Conservation (phyloP, 2,113 vertebrate genomes). For the Tragelaphus strepsiceros region DNA sequence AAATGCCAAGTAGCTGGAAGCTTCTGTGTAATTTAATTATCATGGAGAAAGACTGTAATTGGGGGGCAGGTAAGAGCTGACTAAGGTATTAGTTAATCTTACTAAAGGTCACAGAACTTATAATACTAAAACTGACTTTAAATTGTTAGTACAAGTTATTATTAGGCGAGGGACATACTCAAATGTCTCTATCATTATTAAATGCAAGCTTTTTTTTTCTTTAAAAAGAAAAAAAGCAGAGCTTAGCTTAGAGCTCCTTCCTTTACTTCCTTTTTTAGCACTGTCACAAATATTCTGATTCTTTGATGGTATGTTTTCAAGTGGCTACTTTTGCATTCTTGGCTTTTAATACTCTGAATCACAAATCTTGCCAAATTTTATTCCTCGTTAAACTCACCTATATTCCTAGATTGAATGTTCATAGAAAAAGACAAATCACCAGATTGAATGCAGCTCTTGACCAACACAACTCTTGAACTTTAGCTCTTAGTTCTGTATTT, state of each 20-base stretch:
- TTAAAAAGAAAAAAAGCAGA: background rate
- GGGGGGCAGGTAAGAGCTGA: background rate
- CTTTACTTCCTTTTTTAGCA: background rate
- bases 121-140: background rate
- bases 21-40: background rate
- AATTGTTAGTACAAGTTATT: background rate
- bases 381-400: background rate
- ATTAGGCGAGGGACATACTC: background rate
- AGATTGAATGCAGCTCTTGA: background rate
- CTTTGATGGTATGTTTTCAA: background rate
- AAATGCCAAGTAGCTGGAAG: background rate
- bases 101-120: background rate
- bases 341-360: background rate
- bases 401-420: background rate
- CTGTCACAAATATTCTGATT: background rate
- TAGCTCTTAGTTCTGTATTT: background rate
- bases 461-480: background rate
- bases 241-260: background rate
- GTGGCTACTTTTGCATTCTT: background rate
- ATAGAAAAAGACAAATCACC: background rate
- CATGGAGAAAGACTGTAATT: background rate
- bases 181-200: background rate
- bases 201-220: background rate
- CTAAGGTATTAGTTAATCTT: background rate
- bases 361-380: background rate